Evolutionary conservation across 2,888 invertebrate genomes (phyloP).

Genomic region (Epinotia brunnichana): DNA sequence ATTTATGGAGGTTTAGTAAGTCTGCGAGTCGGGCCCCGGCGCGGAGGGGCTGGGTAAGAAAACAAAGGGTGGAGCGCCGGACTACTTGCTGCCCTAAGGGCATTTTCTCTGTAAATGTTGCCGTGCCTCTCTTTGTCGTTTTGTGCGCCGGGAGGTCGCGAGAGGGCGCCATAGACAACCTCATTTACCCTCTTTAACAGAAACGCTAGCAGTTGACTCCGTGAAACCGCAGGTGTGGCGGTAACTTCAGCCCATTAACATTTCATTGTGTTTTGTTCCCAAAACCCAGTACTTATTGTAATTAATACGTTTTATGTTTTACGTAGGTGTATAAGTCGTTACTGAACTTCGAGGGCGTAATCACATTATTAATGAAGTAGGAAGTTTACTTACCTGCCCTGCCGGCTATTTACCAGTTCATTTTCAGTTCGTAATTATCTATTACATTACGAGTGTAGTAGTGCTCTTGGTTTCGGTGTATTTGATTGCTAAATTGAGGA

Average conservation of each 20-base stretch:
- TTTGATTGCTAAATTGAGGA: not conserved
- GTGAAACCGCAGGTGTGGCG: slow-evolving; percentile 65
- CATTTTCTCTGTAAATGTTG: slow-evolving; percentile 76
- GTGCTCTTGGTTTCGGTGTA: not conserved
- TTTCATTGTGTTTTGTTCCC: slow-evolving; percentile 66
- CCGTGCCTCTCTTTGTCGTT: slow-evolving; percentile 71
- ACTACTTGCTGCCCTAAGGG: slow-evolving; percentile 67
- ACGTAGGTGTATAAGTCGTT: slow-evolving; percentile 40
- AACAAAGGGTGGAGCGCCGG: slow-evolving; percentile 75
- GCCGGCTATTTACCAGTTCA: slow-evolving; percentile 7
- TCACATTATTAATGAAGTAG: slow-evolving; percentile 40
- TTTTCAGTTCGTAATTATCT: not conserved
- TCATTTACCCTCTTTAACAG: slow-evolving; percentile 70
- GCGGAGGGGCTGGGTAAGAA: slow-evolving; percentile 63
- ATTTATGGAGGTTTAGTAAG: slow-evolving; percentile 60
- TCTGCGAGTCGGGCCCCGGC: slow-evolving; percentile 51
- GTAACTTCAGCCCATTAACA: slow-evolving; percentile 75
- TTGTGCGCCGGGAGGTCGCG: slow-evolving; percentile 67
- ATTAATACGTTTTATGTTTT: slow-evolving; percentile 43
- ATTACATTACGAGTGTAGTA: not conserved
- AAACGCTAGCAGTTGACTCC: slow-evolving; percentile 65
- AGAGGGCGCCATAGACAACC: slow-evolving; percentile 70
- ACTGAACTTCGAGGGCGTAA: slow-evolving; percentile 38
- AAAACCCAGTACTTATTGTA: slow-evolving; percentile 57
- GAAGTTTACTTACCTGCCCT: slow-evolving; percentile 25